These are phyloP conservation scores for Todus mexicanus DNA, from an alignment of 2,797 vertebrate genomes.

Conservation along the genomic window DNA sequence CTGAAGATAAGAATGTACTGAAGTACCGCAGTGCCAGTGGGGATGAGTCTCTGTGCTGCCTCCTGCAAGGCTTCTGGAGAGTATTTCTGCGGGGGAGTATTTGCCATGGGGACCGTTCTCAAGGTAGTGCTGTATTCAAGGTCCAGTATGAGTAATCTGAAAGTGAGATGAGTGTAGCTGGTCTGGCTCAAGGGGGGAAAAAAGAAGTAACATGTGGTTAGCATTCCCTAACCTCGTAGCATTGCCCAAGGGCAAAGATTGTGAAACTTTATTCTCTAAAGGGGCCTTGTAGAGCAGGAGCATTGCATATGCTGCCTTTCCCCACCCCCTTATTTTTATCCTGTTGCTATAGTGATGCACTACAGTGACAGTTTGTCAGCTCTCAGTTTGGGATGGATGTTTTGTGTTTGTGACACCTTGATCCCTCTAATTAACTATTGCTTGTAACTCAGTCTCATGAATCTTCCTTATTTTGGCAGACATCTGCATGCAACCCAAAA, in stretches of 20 bases:
- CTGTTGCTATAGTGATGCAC: background rate
- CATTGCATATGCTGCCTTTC: accelerated
- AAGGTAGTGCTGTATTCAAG: background rate
- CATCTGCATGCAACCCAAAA: background rate
- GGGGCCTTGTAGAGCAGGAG: background rate
- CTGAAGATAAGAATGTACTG: background rate
- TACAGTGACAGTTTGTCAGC: background rate
- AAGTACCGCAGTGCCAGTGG: accelerated
- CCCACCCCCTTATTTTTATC: background rate
- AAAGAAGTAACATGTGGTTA: background rate
- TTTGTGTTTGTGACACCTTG: background rate
- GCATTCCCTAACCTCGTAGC: background rate
- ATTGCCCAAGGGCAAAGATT: background rate
- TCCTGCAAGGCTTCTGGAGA: background rate
- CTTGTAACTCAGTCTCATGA: background rate
- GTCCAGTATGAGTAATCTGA: background rate
- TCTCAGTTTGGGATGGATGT: background rate
- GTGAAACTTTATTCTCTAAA: background rate
- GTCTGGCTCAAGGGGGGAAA: background rate
- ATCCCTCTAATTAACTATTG: background rate
- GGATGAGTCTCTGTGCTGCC: background rate
- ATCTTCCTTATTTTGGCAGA: background rate
- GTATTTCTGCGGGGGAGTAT: background rate
- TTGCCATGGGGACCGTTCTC: background rate
- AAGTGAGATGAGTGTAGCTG: background rate